Evolutionary conservation across 2,888 invertebrate species (phyloP), one percentile per base, ranked within the genome.

Genomic region (Thera obeliscata): DNA sequence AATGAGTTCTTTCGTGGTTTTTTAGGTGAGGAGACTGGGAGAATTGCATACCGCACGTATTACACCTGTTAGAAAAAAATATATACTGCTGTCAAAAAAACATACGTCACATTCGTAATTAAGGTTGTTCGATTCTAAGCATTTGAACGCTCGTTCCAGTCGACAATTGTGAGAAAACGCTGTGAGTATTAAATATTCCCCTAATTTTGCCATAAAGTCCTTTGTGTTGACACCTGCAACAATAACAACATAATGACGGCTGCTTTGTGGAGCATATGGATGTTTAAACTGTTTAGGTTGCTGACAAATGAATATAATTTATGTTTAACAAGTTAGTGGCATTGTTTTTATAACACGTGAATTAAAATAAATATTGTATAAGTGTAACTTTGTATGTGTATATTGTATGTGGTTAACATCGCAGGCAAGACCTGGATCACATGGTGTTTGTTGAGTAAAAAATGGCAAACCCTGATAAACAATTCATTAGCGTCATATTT

Each of bases 11-110:
- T 87, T 98, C 97, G 82, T 97, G 97, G 86, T 97, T 98, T 83
- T 97, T 97, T 64, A 98, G 92, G 94, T 98, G 97, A 2, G 97
- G 97, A 65, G 97, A 97, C 82, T 98, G 97, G 5, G 97, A 97
- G 86, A 98, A 97, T 85, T 97, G 97, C 97, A 97, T 97, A 57
- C 97, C 97, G 85, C 97, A 98, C 36, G 97, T 97, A 82, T 95
- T 96, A 89, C 97, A 98, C 87, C 96, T 96, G 83, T 41, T 78
- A 33, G 81, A 81, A 74, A 64, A 61, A 63, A 71, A 61, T 71
- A 67, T 63, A 38, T 7, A 22, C 22, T 22, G 22, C 22, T 22
- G 22, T 11, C 36, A 35, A 36, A 9, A 38, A 36, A 36, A 22
- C 8, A 49, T 49, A 46, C 0, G 9, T 38, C 6, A 38, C 6